Evolutionary conservation across 1,140 invertebrate species (phyloP).

Genomic region (Marisa cornuarietis): DNA sequence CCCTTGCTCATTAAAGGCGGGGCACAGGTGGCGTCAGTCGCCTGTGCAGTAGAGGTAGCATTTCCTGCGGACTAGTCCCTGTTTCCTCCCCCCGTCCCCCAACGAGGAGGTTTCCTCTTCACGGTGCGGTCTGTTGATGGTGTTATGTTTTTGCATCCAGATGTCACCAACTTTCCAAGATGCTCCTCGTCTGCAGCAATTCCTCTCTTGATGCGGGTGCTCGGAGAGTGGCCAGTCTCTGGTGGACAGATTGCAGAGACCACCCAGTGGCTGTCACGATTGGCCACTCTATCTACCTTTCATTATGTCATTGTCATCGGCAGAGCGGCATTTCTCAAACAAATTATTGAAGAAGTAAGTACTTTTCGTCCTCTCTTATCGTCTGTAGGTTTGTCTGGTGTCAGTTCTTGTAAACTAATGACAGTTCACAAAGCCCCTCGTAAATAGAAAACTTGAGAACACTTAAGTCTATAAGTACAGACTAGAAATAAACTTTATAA

Average conservation of each 20-base stretch:
- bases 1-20: too few relatives aligned
- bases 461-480: too few relatives aligned
- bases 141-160: neutral
- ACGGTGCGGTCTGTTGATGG: too few relatives aligned
- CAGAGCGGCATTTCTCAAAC: neutral
- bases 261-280: neutral
- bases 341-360: neutral
- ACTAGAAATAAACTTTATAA: too few relatives aligned
- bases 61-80: too few relatives aligned
- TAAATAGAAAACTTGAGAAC: too few relatives aligned
- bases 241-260: slow-evolving; percentile 9
- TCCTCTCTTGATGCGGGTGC: slow-evolving; percentile 10
- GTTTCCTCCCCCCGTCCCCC: too few relatives aligned
- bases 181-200: slow-evolving; percentile 11
- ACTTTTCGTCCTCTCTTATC: neutral
- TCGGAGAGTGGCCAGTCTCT: slow-evolving; percentile 13
- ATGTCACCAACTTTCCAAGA: neutral
- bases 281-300: neutral
- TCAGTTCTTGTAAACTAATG: too few relatives aligned
- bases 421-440: too few relatives aligned
- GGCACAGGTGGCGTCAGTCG: too few relatives aligned
- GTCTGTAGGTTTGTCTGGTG: neutral
- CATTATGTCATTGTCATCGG: slow-evolving; percentile 16
- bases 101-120: too few relatives aligned
- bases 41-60: too few relatives aligned